Base-by-base conservation (phyloP, 2,888 invertebrate genomes). In the Synanthedon formicaeformis region DNA sequence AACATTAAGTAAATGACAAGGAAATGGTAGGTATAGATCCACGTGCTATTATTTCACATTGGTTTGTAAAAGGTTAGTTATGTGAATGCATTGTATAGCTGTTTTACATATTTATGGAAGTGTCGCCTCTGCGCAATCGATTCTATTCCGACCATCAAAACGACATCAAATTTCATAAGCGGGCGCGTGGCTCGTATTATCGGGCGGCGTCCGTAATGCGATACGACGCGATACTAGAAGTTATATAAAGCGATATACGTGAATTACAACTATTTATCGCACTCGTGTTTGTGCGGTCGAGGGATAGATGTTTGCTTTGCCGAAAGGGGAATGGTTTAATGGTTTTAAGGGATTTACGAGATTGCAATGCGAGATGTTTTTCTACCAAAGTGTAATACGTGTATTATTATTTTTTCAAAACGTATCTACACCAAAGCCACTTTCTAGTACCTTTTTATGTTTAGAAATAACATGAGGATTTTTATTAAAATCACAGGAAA, bases 201-300 rank as follows among this genome's bases (percentile, higher is more conserved):
- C 83, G 75, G 67, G 54, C 76, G 72, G 57, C 81, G 83, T 65
- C 64, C 67, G 75, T 65, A 69, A 70, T 63, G 69, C 67, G 66
- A 71, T 71, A 65, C 63, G 61, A 62, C 34, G 34, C 34, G 34
- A 34, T 34, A 34, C 34, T 6, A 61, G 64, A 61, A 56, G 53
- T 52, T 58, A 63, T 64, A 62, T 66, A 67, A 71, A 58, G 69
- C 73, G 78, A 76, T 78, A 77, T 78, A 69, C 73, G 73, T 77
- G 81, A 81, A 82, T 85, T 84, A 86, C 86, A 85, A 77, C 75
- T 77, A 78, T 81, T 84, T 84, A 85, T 81, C 80, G 79, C 62
- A 8, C 57, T 63, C 69, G 70, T 69, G 74, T 73, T 34, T 61
- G 69, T 77, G 76, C 63, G 75, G 78, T 73, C 63, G 67, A 67